These are phyloP conservation scores for Phaenicophaeus curvirostris DNA, from an alignment of 2,797 vertebrate species.

Conservation along the genomic window DNA sequence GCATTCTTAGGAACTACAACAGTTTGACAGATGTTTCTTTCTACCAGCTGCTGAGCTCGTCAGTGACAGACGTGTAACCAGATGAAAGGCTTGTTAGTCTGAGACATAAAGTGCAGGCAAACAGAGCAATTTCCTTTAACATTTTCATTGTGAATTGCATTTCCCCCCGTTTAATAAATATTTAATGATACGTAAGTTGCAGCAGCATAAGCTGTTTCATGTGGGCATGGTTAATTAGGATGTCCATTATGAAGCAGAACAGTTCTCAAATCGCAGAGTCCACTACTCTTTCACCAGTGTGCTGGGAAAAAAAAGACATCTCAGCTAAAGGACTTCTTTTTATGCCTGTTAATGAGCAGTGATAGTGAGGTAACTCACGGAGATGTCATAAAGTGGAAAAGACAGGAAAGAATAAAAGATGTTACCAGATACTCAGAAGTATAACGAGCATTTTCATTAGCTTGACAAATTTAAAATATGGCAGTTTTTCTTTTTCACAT, in stretches of 20 bases:
- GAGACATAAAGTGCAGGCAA: neutral
- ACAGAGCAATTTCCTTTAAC: neutral
- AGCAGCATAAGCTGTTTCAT: neutral
- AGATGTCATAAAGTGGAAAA: neutral
- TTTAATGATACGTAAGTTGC: neutral
- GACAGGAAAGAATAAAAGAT: neutral
- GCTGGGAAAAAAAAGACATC: neutral
- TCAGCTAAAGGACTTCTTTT: neutral
- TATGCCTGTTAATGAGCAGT: neutral
- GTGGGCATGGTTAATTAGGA: neutral
- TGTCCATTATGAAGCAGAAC: neutral
- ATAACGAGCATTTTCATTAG: accelerated
- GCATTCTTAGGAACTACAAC: neutral
- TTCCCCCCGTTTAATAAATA: neutral
- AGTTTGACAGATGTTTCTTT: constrained; percentile 25
- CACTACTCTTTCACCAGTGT: neutral
- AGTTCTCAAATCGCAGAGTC: neutral
- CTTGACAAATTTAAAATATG: neutral
- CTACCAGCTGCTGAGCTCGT: neutral
- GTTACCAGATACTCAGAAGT: neutral
- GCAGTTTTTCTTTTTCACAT: neutral
- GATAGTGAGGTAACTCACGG: neutral
- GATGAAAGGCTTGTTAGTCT: neutral
- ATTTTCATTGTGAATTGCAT: neutral
- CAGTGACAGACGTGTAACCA: neutral